Conservation (phyloP, 2,888 invertebrate genomes). For the Mesorhabditis belari region DNA sequence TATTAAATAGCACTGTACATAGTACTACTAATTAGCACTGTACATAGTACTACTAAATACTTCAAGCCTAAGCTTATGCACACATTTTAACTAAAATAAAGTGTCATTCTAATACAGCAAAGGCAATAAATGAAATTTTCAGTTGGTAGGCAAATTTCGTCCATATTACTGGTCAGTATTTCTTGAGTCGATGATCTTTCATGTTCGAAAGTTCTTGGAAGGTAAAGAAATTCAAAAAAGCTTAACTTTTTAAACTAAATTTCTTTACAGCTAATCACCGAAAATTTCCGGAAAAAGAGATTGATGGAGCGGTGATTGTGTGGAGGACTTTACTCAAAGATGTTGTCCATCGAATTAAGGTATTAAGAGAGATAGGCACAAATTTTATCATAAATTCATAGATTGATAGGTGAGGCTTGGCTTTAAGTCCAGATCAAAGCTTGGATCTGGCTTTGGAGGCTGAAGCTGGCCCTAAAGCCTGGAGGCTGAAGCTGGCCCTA, state of each 20-base stretch:
- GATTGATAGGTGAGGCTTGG: too few species aligned
- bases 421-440: too few species aligned
- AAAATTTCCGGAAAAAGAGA: constrained; percentile 25
- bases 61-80: constrained; percentile 2
- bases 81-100: constrained; percentile 2
- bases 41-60: background rate
- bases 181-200: constrained; percentile 40
- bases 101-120: background rate
- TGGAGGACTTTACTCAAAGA: constrained; percentile 39
- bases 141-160: constrained; percentile 18
- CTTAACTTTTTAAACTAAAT: too few species aligned
- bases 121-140: background rate
- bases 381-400: too few species aligned
- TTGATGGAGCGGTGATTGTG: constrained; percentile 35
- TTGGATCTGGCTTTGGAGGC: too few species aligned
- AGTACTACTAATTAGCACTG: too few species aligned
- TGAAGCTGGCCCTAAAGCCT: too few species aligned
- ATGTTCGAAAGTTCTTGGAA: constrained; percentile 28
- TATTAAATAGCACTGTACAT: too few species aligned
- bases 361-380: too few species aligned
- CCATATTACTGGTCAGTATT: constrained; percentile 44
- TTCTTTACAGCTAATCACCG: constrained; percentile 7
- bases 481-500: too few species aligned
- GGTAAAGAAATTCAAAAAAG: constrained; percentile 1
- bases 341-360: constrained; percentile 44